These are phyloP conservation scores for Pentamera pediparva DNA, from an alignment of 53 echinoderm and acorn worm species.

Conservation along the genomic window DNA sequence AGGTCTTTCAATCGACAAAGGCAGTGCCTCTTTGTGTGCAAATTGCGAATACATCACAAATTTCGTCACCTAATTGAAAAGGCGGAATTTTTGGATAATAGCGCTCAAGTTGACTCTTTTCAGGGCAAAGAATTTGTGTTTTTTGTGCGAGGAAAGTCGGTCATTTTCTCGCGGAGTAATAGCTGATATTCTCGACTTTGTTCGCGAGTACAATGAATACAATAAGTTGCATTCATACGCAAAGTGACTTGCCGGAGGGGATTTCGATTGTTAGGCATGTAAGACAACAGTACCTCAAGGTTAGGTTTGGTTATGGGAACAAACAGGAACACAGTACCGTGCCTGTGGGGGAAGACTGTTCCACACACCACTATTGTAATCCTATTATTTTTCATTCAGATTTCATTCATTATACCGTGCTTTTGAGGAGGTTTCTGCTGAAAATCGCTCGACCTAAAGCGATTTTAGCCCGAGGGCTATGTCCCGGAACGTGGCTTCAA, in stretches of 20 bases:
- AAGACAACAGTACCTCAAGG: slow-evolving; percentile 34
- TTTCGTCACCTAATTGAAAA: slow-evolving; percentile 23
- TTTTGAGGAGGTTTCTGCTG: slow-evolving; percentile 14
- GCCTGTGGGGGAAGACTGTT: slow-evolving; percentile 30
- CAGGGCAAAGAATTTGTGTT: slow-evolving; percentile 26
- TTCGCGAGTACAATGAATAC: slow-evolving; percentile 20
- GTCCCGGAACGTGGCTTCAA: slow-evolving; percentile 8
- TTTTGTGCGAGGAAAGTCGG: slow-evolving; percentile 27
- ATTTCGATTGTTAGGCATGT: slow-evolving; percentile 28
- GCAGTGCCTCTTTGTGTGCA: slow-evolving; percentile 20
- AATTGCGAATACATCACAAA: slow-evolving; percentile 19
- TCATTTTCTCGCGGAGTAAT: slow-evolving; percentile 28
- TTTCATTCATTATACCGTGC: slow-evolving; percentile 27
- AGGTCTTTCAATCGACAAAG: background rate
- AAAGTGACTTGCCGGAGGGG: slow-evolving; percentile 35
- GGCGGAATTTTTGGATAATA: background rate
- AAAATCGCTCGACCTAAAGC: slow-evolving; percentile 25
- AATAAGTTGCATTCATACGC: slow-evolving; percentile 27
- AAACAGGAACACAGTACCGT: slow-evolving; percentile 30
- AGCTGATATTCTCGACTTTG: slow-evolving; percentile 36
- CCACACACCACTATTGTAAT: slow-evolving; percentile 30
- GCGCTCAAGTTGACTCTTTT: slow-evolving; percentile 23
- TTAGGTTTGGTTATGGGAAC: slow-evolving; percentile 38
- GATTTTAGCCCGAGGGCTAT: background rate
- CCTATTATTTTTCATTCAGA: slow-evolving; percentile 18